Conservation (phyloP, 2,797 vertebrate genomes). For the Pseudochirops corinnae region DNA sequence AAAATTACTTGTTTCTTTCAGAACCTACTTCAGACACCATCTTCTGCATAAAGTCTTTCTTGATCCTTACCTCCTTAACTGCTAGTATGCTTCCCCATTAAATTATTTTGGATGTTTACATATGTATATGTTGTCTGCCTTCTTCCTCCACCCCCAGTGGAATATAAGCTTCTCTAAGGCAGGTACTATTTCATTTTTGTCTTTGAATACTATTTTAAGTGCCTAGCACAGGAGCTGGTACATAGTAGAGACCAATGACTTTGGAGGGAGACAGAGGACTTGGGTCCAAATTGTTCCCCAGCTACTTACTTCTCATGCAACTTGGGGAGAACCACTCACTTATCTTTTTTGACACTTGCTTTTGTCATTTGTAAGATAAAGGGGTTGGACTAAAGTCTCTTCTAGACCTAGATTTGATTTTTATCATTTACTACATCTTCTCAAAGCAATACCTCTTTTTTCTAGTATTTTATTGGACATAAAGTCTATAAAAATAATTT, state of each 20-base stretch:
- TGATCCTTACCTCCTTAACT: too few relatives aligned
- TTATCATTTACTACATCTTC: conserved; percentile 52
- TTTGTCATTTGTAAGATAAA: not conserved
- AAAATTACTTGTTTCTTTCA: too few relatives aligned
- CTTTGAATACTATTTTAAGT: too few relatives aligned
- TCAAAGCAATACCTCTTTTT: conserved; percentile 63
- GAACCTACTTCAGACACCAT: too few relatives aligned
- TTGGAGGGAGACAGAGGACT: not conserved
- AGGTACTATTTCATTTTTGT: too few relatives aligned
- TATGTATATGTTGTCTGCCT: too few relatives aligned
- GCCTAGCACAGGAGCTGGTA: too few relatives aligned
- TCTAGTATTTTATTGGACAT: conserved; percentile 39
- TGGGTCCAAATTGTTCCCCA: not conserved
- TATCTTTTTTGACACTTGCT: not conserved
- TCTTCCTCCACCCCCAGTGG: too few relatives aligned
- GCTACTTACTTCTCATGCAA: not conserved
- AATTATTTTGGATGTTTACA: too few relatives aligned
- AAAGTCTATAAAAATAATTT: conserved; percentile 1
- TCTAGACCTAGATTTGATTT: conserved; percentile 50
- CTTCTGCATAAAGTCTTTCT: too few relatives aligned
- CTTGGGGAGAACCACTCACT: conserved; percentile 29
- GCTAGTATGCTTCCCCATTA: too few relatives aligned
- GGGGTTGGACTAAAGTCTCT: not conserved
- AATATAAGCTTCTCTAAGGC: too few relatives aligned
- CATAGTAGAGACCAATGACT: not conserved